Conservation (phyloP, 2,888 invertebrate genomes). For the Agriopis leucophaearia region DNA sequence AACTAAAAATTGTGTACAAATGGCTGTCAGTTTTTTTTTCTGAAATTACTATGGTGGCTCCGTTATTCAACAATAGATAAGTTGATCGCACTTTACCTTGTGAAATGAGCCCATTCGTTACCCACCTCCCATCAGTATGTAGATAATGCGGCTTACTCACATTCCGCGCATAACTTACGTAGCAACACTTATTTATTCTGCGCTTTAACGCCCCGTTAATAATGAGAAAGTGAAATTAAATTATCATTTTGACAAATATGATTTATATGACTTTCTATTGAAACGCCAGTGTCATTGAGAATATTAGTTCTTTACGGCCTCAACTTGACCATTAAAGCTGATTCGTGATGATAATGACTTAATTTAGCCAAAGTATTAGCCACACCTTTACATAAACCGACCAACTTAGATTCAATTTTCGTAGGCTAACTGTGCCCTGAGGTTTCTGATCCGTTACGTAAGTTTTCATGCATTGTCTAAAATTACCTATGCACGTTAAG, state of each 20-base stretch:
- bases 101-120: conserved; percentile 79
- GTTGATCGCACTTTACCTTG: conserved; percentile 53
- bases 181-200: conserved; percentile 20
- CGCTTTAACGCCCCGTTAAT: conserved; percentile 39
- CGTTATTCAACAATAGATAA: background rate
- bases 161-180: conserved; percentile 27
- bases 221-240: conserved; percentile 46
- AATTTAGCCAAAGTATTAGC: too few relatives aligned
- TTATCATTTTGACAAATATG: conserved; percentile 35
- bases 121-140: conserved; percentile 62
- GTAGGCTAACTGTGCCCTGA: background rate
- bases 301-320: conserved; percentile 6
- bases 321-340: conserved; percentile 1
- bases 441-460: background rate
- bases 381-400: background rate
- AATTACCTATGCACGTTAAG: too few relatives aligned
- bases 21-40: conserved; percentile 36
- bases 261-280: conserved; percentile 29
- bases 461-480: too few relatives aligned
- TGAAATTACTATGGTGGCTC: conserved; percentile 20
- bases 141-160: conserved; percentile 47
- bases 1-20: background rate
- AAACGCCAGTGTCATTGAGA: conserved; percentile 18
- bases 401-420: background rate
- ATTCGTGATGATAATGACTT: conserved; percentile 11